Percentiles rank a stretch among this genome's conserved stretches.
Evolutionary conservation across 92 coral and sea anemone genomes (phyloP).

Genomic region (Palythoa caribaeorum): DNA sequence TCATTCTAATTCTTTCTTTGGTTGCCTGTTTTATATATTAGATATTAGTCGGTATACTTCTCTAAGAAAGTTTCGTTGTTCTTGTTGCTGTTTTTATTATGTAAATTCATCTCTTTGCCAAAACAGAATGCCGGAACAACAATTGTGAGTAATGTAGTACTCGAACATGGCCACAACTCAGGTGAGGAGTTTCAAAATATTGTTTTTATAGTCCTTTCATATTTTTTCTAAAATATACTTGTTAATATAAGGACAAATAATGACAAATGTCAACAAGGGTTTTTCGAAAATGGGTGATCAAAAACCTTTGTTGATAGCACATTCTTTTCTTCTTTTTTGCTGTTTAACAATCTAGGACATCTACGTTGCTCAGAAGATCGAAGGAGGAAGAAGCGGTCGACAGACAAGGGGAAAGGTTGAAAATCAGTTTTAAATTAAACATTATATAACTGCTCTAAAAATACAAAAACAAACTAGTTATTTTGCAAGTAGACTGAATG

Average conservation of each 20-base stretch:
- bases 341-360: neutral
- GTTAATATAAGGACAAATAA: too few relatives aligned
- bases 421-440: neutral
- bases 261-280: too few relatives aligned
- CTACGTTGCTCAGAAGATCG: slow-evolving; percentile 1
- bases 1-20: neutral
- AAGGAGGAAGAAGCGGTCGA: slow-evolving; percentile 1
- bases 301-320: neutral
- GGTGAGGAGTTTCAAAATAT: neutral
- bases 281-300: too few relatives aligned
- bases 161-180: neutral
- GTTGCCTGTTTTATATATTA: too few relatives aligned
- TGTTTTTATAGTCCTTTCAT: neutral
- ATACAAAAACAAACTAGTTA: too few relatives aligned
- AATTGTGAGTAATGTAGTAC: slow-evolving; percentile 1
- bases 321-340: neutral
- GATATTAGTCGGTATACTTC: too few relatives aligned
- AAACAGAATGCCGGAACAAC: slow-evolving; percentile 8
- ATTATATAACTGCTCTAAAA: neutral
- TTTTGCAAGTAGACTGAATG: too few relatives aligned
- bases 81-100: neutral
- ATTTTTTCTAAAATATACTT: neutral
- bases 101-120: neutral
- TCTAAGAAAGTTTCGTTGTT: too few relatives aligned
- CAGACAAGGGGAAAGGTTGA: slow-evolving; percentile 1